Conservation (phyloP, 2,888 invertebrate species). For the Limnephilus auricula region DNA sequence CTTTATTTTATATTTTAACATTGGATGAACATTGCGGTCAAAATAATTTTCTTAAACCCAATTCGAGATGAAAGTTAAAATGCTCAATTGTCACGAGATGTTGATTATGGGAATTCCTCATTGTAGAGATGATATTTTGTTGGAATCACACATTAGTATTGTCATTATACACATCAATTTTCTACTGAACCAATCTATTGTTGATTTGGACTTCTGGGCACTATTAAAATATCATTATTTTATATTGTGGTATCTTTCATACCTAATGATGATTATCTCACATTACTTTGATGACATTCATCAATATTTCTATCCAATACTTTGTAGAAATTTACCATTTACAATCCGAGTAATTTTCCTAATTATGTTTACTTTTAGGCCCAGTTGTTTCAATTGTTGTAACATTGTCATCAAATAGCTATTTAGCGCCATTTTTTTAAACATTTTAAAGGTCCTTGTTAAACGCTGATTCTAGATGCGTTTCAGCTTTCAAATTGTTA, state of each 20-base stretch:
- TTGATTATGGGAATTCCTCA: conserved; percentile 7
- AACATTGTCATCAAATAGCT: no score
- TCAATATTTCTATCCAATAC: neutral
- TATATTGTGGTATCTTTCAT: neutral
- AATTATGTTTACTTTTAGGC: no score
- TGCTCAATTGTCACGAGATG: neutral
- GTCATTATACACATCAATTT: neutral
- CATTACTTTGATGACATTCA: neutral
- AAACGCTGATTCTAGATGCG: no score
- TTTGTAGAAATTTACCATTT: neutral
- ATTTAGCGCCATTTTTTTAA: no score
- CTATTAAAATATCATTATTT: conserved; percentile 28
- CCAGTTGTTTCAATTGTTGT: no score
- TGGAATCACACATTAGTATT: neutral
- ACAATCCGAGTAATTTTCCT: neutral
- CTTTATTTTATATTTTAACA: neutral
- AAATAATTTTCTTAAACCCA: neutral
- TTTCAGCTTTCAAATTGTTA: no score
- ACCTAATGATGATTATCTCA: neutral
- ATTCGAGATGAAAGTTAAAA: conserved; percentile 1
- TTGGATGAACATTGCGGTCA: neutral
- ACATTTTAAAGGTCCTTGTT: no score
- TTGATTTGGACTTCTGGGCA: neutral
- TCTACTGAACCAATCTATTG: neutral
- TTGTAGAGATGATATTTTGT: conserved; percentile 8